Base-by-base conservation (phyloP, 1,140 invertebrate genomes). In the Drosophila ananassae region DNA sequence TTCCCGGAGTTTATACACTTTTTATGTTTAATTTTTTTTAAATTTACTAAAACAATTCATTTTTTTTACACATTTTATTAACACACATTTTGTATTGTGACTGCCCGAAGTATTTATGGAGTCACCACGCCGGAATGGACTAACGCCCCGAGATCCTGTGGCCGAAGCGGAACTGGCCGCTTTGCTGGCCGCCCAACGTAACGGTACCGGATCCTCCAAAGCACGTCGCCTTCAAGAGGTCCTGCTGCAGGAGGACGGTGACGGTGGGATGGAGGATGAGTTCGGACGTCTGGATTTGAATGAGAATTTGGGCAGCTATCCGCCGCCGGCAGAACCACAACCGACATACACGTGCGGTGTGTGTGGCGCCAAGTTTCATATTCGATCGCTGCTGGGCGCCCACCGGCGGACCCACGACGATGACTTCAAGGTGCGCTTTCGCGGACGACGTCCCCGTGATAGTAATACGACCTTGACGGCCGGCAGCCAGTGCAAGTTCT, bases 331-430 rank as follows among this genome's bases (percentile, higher is more conserved):
- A 6, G 37, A 52, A 2, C 51, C 50, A 0, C 24, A 12, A 30
- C 79, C 83, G 10, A 66, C 47, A 2, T 77, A 71, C 13, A 52
- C 68, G 48, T 87, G 84, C 60, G 46, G 28, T 17, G 64, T 74
- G 1, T 87, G 83, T 17, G 83, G 79, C 0, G 76, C 72, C 24
- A 62, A 41, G 6, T 87, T 89, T n/a, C 72, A 73, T 6, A 87
- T 87, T 6, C 87, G 72, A 1, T 83, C 83, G 2, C 51, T 87
- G 30, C 51, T 87, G 13, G 75, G 66, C 0, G 83, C 83, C 6
- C 83, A 87, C 25, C 84, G 84, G 6, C 75, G 52, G 53, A 87
- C 75, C 30, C 83, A 87, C 17, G 79, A 79, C n/a, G 39, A 83
- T 0, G 79, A 89, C 24, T 87, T 87, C n/a, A 58, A 79, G 57